Conservation (phyloP, 2,797 vertebrate species). For the Pantherophis vulpinus region DNA sequence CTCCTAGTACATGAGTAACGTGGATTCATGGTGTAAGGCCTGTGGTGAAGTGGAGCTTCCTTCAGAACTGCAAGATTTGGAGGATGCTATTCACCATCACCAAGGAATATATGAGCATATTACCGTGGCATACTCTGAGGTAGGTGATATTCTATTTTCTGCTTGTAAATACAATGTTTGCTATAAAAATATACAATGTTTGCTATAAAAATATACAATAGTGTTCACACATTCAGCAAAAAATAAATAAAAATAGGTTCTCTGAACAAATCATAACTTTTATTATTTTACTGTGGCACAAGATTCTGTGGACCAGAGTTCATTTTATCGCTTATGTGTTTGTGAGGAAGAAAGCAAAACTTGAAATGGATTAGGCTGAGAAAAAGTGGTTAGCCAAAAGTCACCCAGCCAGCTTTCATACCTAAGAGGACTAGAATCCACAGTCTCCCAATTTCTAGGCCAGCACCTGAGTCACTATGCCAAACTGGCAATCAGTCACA, state of each 20-base stretch:
- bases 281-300: background rate
- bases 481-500: background rate
- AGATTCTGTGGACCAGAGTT: background rate
- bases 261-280: background rate
- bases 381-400: background rate
- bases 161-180: background rate
- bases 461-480: background rate
- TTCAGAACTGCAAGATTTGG: conserved; percentile 95
- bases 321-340: background rate
- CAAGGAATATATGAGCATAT: conserved; percentile 98
- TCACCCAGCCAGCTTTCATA: background rate
- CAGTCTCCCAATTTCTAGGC: background rate
- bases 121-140: conserved; percentile 94
- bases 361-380: background rate
- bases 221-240: background rate
- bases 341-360: background rate
- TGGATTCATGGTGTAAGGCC: conserved; percentile 98
- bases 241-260: background rate
- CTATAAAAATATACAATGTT: background rate
- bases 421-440: background rate
- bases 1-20: conserved; percentile 94
- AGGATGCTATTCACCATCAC: conserved; percentile 97
- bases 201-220: background rate
- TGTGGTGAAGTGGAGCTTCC: conserved; percentile 96
- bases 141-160: conserved; percentile 52